Evolutionary conservation across 2,797 vertebrate species (phyloP).

Genomic region (Phaenicophaeus curvirostris): DNA sequence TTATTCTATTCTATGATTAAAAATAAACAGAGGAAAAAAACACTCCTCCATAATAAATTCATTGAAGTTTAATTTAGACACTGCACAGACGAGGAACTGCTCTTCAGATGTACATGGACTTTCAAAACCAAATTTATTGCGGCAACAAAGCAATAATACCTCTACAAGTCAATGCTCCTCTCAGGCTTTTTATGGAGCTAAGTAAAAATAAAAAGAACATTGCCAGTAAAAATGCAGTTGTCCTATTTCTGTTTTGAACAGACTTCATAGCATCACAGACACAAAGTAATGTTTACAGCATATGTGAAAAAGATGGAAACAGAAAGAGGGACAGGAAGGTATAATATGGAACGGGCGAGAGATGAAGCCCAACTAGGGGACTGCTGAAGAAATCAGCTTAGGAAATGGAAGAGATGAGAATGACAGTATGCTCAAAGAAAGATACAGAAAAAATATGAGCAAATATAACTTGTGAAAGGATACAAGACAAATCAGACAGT

Average conservation of each 20-base stretch:
- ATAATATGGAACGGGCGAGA: background rate
- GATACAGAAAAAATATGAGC: background rate
- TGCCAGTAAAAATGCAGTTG: conserved; percentile 38
- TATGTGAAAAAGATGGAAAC: conserved; percentile 30
- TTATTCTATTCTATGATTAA: background rate
- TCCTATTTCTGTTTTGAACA: conserved; percentile 34
- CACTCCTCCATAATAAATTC: background rate
- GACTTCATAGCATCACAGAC: conserved; percentile 28
- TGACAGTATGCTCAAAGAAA: background rate
- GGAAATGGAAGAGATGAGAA: background rate
- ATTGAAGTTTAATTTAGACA: conserved; percentile 3
- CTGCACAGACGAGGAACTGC: background rate
- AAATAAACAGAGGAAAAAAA: background rate
- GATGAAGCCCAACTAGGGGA: background rate
- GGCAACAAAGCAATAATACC: conserved; percentile 29
- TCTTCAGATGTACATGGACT: background rate
- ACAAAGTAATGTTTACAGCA: conserved; percentile 4
- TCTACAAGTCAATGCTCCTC: conserved; percentile 28
- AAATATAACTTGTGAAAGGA: background rate
- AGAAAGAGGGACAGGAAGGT: conserved; percentile 5
- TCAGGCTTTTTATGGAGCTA: conserved; percentile 29
- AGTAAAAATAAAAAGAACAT: conserved; percentile 51
- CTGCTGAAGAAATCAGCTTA: background rate
- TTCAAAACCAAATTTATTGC: conserved; percentile 33
- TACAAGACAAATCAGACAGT: too few species aligned